Evolutionary conservation across 1,140 invertebrate species (phyloP).

Genomic region (Saccostrea cuccullata): DNA sequence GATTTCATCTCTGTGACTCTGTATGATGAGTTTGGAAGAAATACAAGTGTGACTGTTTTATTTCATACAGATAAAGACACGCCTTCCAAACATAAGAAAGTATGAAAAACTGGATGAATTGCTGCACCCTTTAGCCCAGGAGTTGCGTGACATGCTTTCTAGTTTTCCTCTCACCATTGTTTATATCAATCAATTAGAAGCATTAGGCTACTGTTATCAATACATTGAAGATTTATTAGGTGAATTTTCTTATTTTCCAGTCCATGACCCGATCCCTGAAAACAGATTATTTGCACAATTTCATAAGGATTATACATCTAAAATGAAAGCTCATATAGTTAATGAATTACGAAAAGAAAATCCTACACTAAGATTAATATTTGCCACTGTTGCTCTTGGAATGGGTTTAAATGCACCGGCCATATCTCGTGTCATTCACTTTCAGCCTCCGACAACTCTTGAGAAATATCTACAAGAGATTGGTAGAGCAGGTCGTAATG

Average conservation of each 20-base stretch:
- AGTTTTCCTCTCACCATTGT: conserved; percentile 53
- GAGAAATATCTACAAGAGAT: no score
- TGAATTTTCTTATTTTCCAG: neutral
- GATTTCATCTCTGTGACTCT: no score
- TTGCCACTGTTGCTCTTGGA: conserved; percentile 57
- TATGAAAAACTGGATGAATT: conserved; percentile 34
- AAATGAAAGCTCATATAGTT: conserved; percentile 52
- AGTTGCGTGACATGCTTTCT: conserved; percentile 32
- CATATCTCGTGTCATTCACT: conserved; percentile 55
- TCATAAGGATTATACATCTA: conserved; percentile 48
- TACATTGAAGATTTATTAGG: neutral
- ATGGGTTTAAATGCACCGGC: conserved; percentile 57
- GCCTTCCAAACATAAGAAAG: conserved; percentile 39
- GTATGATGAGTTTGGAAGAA: no score
- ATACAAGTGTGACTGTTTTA: no score
- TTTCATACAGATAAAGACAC: no score
- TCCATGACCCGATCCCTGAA: conserved; percentile 44
- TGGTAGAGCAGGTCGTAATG: no score
- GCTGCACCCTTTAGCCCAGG: conserved; percentile 34
- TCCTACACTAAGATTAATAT: conserved; percentile 47
- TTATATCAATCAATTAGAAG: conserved; percentile 48
- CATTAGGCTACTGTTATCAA: conserved; percentile 45
- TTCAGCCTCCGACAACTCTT: conserved; percentile 56
- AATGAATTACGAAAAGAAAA: conserved; percentile 46
- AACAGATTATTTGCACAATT: conserved; percentile 54